Evolutionary conservation across 2,113 vertebrate genomes (phyloP).

Genomic region (Smithornis capensis): DNA sequence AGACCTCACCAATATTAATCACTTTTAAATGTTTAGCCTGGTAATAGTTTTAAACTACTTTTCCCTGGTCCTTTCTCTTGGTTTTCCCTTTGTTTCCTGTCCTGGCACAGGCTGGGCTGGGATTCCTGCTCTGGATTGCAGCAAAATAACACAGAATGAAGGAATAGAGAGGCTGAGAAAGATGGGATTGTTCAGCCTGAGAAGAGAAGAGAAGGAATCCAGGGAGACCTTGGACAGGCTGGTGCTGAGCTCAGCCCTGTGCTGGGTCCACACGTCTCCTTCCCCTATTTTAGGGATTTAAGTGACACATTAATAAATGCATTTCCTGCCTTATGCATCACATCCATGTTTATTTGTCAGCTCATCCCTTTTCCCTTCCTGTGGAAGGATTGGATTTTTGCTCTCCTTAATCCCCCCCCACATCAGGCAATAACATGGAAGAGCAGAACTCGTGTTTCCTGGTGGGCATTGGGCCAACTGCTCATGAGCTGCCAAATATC

Average conservation of each 20-base stretch:
- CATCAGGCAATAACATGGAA: not conserved
- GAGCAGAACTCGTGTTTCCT: not conserved
- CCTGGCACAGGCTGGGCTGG: not conserved
- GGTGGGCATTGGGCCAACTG: not conserved
- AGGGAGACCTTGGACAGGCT: too few relatives aligned
- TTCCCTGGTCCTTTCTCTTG: not conserved
- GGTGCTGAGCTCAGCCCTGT: not conserved
- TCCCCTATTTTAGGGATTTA: not conserved
- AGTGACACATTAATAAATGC: not conserved
- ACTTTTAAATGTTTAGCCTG: not conserved
- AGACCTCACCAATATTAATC: not conserved
- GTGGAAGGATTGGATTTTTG: constrained; percentile 14
- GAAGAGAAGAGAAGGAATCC: too few relatives aligned
- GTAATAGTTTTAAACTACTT: not conserved
- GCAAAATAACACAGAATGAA: not conserved
- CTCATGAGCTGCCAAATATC: not conserved
- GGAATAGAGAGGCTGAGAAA: too few relatives aligned
- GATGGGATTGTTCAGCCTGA: too few relatives aligned
- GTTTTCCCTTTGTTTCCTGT: not conserved
- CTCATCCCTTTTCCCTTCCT: constrained; percentile 6
- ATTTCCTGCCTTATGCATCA: constrained; percentile 33
- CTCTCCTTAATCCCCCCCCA: constrained; percentile 11
- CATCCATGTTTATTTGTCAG: not conserved
- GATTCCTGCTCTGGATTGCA: not conserved
- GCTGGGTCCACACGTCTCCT: not conserved